Conservation (phyloP, 1,140 invertebrate genomes). For the Apis laboriosa region DNA sequence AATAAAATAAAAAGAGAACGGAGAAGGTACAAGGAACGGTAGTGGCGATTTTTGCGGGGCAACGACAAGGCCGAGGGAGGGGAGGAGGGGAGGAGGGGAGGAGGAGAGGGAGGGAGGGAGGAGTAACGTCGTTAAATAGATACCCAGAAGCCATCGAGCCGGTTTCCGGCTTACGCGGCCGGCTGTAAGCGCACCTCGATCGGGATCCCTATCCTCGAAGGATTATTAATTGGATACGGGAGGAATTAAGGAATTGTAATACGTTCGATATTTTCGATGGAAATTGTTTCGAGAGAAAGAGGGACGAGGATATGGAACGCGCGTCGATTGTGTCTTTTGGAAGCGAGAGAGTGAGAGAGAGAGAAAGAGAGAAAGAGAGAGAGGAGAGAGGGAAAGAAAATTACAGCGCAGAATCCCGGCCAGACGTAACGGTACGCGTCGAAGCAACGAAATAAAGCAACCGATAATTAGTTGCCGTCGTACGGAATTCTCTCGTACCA, state of each 20-base stretch:
- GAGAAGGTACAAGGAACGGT: slow-evolving; percentile 5
- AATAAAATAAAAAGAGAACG: background rate
- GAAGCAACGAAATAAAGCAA: slow-evolving; percentile 56
- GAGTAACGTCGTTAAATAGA: slow-evolving; percentile 59
- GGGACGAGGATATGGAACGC: no score
- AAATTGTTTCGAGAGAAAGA: no score
- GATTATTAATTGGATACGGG: slow-evolving; percentile 26
- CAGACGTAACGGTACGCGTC: slow-evolving; percentile 51
- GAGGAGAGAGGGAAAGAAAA: background rate
- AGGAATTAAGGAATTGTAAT: slow-evolving; percentile 7
- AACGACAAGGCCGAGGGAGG: background rate
- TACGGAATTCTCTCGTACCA: slow-evolving; percentile 1
- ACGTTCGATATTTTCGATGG: background rate
- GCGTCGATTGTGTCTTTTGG: no score
- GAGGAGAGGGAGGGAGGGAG: no score
- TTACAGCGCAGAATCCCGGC: slow-evolving; percentile 13
- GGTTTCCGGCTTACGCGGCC: slow-evolving; percentile 59
- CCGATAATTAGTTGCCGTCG: slow-evolving; percentile 57
- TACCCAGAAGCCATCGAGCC: slow-evolving; percentile 64
- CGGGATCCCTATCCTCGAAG: background rate
- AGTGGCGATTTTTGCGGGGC: slow-evolving; percentile 45
- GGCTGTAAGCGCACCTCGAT: slow-evolving; percentile 21
- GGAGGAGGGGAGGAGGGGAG: background rate
- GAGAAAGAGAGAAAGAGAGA: background rate
- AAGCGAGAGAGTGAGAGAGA: no score